phyloP scores from a whole-genome alignment of 2,888 invertebrate genomes.

The Drosophila quasianomalipes region DNA sequence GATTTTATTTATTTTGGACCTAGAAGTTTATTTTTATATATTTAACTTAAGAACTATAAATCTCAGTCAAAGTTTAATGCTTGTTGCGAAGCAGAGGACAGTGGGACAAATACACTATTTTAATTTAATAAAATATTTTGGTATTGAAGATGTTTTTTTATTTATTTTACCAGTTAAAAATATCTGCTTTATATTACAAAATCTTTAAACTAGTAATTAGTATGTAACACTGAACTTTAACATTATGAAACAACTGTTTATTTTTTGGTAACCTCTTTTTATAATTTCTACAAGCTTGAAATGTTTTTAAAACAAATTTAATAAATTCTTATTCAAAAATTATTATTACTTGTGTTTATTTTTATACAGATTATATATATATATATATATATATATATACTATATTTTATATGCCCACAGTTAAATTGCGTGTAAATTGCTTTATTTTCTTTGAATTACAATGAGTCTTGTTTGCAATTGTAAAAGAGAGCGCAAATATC shows the following conservation, averaged over 20 bases:
- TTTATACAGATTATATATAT: no score
- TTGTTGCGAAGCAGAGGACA: background rate
- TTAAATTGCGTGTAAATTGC: conserved; percentile 15
- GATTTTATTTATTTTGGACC: background rate
- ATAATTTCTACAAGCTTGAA: background rate
- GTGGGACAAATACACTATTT: background rate
- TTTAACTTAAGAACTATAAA: background rate
- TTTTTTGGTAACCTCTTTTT: background rate
- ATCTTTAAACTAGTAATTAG: background rate
- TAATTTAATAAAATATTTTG: background rate
- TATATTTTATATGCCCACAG: conserved; percentile 19
- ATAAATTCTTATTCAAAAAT: background rate
- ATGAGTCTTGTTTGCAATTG: conserved; percentile 45
- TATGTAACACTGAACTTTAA: background rate
- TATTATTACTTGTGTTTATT: background rate
- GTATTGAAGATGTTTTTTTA: background rate
- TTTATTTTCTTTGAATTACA: conserved; percentile 27
- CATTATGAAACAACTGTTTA: background rate
- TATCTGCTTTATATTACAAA: background rate
- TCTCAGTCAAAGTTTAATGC: background rate
- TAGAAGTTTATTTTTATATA: background rate
- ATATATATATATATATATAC: background rate
- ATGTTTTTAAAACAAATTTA: background rate
- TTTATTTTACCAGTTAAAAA: background rate
- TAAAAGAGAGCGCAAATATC: conserved; percentile 48